Percentiles rank a stretch among this genome's conserved stretches.
Conservation (phyloP, 1,140 invertebrate genomes). For the Geopemphigus sp. region DNA sequence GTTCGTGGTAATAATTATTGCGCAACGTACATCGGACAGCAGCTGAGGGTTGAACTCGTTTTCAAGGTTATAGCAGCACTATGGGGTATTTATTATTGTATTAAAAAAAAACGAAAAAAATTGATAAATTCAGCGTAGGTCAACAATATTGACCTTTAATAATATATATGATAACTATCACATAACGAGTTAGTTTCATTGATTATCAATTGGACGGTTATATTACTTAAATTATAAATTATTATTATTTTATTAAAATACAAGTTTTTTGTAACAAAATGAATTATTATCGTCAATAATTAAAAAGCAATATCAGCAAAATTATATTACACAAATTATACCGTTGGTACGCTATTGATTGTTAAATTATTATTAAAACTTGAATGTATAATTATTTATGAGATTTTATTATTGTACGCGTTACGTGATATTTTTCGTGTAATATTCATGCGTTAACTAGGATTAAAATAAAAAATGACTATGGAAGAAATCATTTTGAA, state of each 20-base stretch:
- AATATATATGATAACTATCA: background rate
- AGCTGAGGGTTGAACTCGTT: conserved; percentile 49
- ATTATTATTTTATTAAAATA: background rate
- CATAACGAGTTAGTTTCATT: background rate
- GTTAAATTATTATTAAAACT: no score
- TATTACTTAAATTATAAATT: background rate
- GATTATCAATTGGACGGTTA: background rate
- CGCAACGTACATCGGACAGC: conserved; percentile 41
- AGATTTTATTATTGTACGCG: no score
- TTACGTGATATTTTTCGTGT: background rate
- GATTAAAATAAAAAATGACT: conserved; percentile 13
- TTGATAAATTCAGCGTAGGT: conserved; percentile 3
- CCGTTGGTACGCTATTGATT: no score
- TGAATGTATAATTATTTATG: no score
- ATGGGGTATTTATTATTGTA: conserved; percentile 9
- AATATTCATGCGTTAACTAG: background rate
- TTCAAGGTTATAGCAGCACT: conserved; percentile 16
- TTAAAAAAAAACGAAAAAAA: background rate
- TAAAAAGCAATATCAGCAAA: no score
- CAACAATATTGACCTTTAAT: conserved; percentile 25
- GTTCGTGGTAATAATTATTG: conserved; percentile 39
- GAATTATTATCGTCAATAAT: no score
- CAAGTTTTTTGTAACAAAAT: no score
- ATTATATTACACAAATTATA: no score
- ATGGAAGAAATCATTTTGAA: conserved; percentile 34